Conservation (phyloP, 2,797 vertebrate species). For the Myiotriccus ornatus region DNA sequence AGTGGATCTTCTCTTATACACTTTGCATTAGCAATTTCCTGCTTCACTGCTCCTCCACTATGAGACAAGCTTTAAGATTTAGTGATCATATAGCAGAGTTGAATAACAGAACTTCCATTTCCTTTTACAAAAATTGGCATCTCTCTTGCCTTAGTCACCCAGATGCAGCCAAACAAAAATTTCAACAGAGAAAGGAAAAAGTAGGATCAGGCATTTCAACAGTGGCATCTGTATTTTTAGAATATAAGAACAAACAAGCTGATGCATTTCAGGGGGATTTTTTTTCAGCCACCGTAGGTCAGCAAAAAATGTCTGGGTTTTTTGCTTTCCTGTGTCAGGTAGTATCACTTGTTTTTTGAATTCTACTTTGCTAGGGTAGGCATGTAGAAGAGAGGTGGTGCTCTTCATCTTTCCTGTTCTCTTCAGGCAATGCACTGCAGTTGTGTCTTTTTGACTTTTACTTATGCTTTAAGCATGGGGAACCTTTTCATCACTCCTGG, state of each 20-base stretch:
- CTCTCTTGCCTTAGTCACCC: slow-evolving; percentile 26
- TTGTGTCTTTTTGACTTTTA: background rate
- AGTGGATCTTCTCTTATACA: slow-evolving; percentile 59
- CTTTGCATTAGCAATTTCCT: slow-evolving; percentile 73
- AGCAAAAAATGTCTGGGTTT: background rate
- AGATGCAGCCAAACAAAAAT: slow-evolving; percentile 10
- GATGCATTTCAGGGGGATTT: background rate
- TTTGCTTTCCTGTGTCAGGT: background rate
- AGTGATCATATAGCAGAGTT: slow-evolving; percentile 40
- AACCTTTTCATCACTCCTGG: background rate
- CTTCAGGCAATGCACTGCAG: background rate
- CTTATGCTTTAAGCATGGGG: background rate
- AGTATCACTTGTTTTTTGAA: background rate
- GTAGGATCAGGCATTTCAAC: background rate
- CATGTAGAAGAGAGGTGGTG: background rate
- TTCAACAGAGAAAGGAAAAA: background rate
- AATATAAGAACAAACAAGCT: background rate
- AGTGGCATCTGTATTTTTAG: background rate
- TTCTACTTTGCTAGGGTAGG: background rate
- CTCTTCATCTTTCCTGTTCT: background rate
- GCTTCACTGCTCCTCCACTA: slow-evolving; percentile 69
- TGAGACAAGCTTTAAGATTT: slow-evolving; percentile 71
- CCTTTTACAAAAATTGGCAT: slow-evolving; percentile 62
- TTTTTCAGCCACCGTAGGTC: background rate
- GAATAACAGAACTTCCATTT: slow-evolving; percentile 67